phyloP scores from a whole-genome alignment of 2,888 invertebrate genomes.

The Ectropis crepuscularia region DNA sequence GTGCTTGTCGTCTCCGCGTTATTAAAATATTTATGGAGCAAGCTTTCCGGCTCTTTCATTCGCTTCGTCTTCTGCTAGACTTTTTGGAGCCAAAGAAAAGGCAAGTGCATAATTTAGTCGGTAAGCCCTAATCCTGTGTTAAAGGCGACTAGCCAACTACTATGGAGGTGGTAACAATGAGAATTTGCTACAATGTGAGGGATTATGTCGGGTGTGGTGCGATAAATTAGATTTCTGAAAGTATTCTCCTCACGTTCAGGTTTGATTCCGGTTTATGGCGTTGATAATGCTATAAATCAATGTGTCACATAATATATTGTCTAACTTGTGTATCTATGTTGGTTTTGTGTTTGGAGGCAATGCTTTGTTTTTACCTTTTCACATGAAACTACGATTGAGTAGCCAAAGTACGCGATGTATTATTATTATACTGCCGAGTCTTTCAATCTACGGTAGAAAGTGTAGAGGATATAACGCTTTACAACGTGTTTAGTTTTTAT shows the following conservation, averaged over 20 bases:
- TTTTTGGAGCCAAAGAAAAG: constrained; percentile 41
- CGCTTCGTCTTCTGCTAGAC: constrained; percentile 43
- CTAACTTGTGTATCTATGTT: background rate
- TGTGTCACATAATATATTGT: background rate
- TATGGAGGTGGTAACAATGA: constrained; percentile 15
- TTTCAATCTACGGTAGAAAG: too few species aligned
- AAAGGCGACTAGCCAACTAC: constrained; percentile 23
- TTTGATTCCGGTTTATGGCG: constrained; percentile 9
- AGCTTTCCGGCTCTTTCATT: constrained; percentile 48
- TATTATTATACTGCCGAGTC: too few species aligned
- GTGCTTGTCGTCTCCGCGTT: constrained; percentile 42
- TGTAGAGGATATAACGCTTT: too few species aligned
- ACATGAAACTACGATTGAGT: too few species aligned
- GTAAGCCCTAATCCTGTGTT: constrained; percentile 26
- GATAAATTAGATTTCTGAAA: background rate
- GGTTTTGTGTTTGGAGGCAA: background rate
- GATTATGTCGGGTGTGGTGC: background rate
- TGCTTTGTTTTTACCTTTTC: too few species aligned
- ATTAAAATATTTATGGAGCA: constrained; percentile 50
- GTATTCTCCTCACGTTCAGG: constrained; percentile 6
- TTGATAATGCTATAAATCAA: background rate
- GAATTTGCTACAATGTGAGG: constrained; percentile 2
- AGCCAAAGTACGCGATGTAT: too few species aligned
- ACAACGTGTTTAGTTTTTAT: too few species aligned
- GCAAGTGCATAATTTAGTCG: constrained; percentile 42